Base-by-base conservation (phyloP, 2,113 vertebrate genomes). In the Alectura lathami region DNA sequence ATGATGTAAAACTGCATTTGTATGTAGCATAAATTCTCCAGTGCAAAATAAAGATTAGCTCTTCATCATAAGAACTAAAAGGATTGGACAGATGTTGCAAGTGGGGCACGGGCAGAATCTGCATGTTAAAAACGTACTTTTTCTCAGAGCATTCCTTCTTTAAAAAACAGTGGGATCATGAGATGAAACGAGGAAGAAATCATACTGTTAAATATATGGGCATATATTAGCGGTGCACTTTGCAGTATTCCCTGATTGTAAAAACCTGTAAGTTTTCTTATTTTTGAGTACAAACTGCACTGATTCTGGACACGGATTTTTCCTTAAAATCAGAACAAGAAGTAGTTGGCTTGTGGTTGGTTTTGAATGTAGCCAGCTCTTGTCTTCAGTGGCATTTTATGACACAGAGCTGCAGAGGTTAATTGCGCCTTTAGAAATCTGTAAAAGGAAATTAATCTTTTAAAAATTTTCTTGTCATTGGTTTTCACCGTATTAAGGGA, bases 401-500 rank as follows among this genome's bases (percentile, higher is more conserved):
- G 69, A 85, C 9, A 40, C 42, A 82, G 26, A 59, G 51, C 36
- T 84, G 84, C 50, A 47, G 20, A 77, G 27, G 13, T 34, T 91
- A 89, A 74, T n/a, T 92, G 51, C 11, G 3, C 15, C 38, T 92
- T 83, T 36, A 83, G 81, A 89, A 80, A 91, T 48, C 22, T 57
- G 51, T 32, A 86, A 40, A 78, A 74, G 45, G 29, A 73, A 70
- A 68, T 68, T 20, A 43, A 18, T 22, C 16, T 68, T 54, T 54
- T 67, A 42, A 8, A 14, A 38, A 50, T 27, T 56, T 85, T 82
- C 30, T 40, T 72, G 59, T 40, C 24, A 84, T 95, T 92, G 16
- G 57, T 64, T 92, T 83, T 78, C 56, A 81, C 32, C 74, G 45
- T n/a, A 70, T 83, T 95, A 92, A 63, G 24, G 72, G 24, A 96